These are phyloP conservation scores for Dioctria linearis DNA, from an alignment of 2,888 invertebrate species.

Conservation along the genomic window DNA sequence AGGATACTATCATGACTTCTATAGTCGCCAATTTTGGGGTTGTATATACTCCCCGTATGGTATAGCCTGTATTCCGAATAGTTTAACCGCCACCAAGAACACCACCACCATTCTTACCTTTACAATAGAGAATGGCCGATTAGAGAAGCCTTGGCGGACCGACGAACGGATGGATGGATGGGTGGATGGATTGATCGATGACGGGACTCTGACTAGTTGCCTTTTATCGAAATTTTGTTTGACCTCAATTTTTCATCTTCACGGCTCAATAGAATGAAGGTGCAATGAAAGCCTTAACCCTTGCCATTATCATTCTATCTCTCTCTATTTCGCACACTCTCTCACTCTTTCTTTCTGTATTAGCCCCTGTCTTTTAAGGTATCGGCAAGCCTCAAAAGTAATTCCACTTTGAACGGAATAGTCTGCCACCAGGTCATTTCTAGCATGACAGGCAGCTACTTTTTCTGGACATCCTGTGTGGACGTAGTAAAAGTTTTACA, in stretches of 20 bases:
- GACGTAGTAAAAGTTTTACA: slow-evolving; percentile 1
- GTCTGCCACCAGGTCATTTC: neutral
- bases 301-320: neutral
- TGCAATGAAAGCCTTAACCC: slow-evolving; percentile 7
- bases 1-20: neutral
- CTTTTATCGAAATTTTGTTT: slow-evolving; percentile 51
- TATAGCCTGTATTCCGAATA: neutral
- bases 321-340: neutral
- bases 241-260: slow-evolving; percentile 53
- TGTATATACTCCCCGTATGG: neutral
- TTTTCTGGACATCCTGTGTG: neutral
- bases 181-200: slow-evolving; percentile 41
- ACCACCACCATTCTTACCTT: neutral
- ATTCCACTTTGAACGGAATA: neutral
- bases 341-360: too few species aligned
- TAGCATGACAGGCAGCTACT: neutral
- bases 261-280: slow-evolving; percentile 17
- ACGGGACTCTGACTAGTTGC: slow-evolving; percentile 28
- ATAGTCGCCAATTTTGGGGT: neutral
- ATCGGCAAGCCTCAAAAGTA: neutral
- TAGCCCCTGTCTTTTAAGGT: neutral
- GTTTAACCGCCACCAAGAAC: neutral
- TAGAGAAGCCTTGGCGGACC: slow-evolving; percentile 27
- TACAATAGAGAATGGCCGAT: slow-evolving; percentile 12
- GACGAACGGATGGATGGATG: slow-evolving; percentile 41